These are phyloP conservation scores for Stegophylla sp. DNA, from an alignment of 2,888 invertebrate species.

Conservation along the genomic window DNA sequence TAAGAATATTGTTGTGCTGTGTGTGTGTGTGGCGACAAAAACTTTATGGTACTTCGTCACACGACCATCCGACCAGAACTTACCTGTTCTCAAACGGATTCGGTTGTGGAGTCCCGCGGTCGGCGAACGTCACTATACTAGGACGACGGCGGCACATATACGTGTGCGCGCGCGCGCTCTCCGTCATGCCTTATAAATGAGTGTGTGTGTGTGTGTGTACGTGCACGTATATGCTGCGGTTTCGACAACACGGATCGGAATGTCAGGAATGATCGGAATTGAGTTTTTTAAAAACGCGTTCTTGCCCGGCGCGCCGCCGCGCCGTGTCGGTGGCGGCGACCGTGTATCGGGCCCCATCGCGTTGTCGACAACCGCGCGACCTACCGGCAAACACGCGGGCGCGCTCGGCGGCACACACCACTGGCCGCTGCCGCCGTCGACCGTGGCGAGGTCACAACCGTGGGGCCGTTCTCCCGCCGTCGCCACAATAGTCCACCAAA, in stretches of 20 bases:
- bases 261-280: constrained; percentile 59
- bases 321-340: neutral
- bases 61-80: neutral
- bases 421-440: neutral
- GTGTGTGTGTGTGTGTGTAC: neutral
- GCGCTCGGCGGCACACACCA: neutral
- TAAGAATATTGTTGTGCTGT: too few relatives aligned
- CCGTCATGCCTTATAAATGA: neutral
- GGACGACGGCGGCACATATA: neutral
- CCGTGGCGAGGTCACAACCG: constrained; percentile 55
- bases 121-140: constrained; percentile 36
- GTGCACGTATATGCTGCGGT: constrained; percentile 16
- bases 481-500: too few relatives aligned
- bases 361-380: constrained; percentile 17
- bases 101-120: constrained; percentile 49
- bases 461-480: neutral
- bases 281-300: constrained; percentile 59
- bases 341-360: constrained; percentile 3
- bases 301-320: constrained; percentile 36
- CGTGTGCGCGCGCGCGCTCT: constrained; percentile 41
- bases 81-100: constrained; percentile 51
- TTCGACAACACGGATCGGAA: constrained; percentile 58
- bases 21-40: too few relatives aligned
- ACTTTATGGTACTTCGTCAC: too few relatives aligned
- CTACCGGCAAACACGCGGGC: constrained; percentile 55